These are phyloP conservation scores for Xylota segnis DNA, from an alignment of 2,888 invertebrate species.

Conservation along the genomic window DNA sequence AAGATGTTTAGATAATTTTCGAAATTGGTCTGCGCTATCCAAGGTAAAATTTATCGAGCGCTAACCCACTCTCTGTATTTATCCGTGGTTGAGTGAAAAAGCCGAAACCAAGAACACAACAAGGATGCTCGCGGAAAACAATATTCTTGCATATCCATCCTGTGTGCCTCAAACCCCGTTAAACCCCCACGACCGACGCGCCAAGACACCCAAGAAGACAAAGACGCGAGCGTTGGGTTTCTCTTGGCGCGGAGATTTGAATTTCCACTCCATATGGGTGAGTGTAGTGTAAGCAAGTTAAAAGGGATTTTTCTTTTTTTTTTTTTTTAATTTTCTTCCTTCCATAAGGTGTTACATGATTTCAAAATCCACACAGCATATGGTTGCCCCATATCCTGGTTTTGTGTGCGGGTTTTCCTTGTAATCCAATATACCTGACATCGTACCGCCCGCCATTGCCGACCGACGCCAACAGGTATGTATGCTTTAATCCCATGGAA, in stretches of 20 bases:
- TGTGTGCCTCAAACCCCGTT: background rate
- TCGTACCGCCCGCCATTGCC: background rate
- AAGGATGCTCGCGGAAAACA: conserved; percentile 52
- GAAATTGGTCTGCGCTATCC: conserved; percentile 68
- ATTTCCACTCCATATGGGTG: conserved; percentile 24
- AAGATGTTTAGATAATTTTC: conserved; percentile 73
- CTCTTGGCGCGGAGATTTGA: conserved; percentile 46
- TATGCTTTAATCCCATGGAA: conserved; percentile 26
- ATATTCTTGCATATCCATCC: conserved; percentile 40
- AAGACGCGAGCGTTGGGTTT: conserved; percentile 39
- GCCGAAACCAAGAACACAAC: conserved; percentile 66
- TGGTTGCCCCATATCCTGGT: conserved; percentile 60
- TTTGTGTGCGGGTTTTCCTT: conserved; percentile 38
- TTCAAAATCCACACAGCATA: conserved; percentile 67
- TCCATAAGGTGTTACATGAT: conserved; percentile 71
- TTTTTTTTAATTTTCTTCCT: conserved; percentile 62
- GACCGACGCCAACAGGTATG: conserved; percentile 48
- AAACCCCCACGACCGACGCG: no score
- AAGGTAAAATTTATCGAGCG: conserved; percentile 72
- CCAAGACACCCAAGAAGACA: conserved; percentile 24
- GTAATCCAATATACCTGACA: conserved; percentile 65
- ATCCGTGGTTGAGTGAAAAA: conserved; percentile 46
- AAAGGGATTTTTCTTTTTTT: conserved; percentile 54
- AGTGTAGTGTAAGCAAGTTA: conserved; percentile 40
- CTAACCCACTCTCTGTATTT: conserved; percentile 53